These are phyloP conservation scores for Sterna hirundo DNA, from an alignment of 2,113 vertebrate species.

Conservation along the genomic window DNA sequence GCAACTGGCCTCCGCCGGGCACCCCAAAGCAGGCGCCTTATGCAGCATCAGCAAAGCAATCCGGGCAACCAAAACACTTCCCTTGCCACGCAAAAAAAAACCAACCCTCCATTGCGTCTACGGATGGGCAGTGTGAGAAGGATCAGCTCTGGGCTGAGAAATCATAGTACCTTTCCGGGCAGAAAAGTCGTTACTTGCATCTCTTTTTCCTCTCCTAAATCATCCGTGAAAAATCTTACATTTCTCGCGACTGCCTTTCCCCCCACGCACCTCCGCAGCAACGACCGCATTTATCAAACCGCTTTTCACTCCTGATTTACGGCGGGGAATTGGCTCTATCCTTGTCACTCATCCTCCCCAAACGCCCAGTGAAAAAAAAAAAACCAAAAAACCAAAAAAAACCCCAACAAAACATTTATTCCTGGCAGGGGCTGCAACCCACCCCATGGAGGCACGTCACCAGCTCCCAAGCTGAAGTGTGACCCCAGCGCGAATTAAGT, in stretches of 20 bases:
- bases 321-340: background rate
- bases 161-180: background rate
- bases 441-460: background rate
- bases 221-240: background rate
- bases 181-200: background rate
- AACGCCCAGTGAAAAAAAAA: background rate
- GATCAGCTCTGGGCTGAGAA: background rate
- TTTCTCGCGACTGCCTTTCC: rapidly evolving
- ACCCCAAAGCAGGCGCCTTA: background rate
- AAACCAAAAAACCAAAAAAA: background rate
- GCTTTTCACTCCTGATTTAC: background rate
- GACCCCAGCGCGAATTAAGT: constrained; percentile 7
- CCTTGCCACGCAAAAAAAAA: background rate
- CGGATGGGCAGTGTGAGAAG: rapidly evolving
- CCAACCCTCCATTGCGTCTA: rapidly evolving
- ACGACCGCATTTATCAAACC: rapidly evolving
- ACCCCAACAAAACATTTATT: background rate
- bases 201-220: background rate
- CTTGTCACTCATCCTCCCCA: background rate
- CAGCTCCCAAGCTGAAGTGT: background rate
- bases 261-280: rapidly evolving
- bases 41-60: background rate
- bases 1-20: rapidly evolving
- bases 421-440: background rate
- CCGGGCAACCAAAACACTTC: background rate